Conservation (phyloP, 2,797 vertebrate genomes). For the Sylvia borin region DNA sequence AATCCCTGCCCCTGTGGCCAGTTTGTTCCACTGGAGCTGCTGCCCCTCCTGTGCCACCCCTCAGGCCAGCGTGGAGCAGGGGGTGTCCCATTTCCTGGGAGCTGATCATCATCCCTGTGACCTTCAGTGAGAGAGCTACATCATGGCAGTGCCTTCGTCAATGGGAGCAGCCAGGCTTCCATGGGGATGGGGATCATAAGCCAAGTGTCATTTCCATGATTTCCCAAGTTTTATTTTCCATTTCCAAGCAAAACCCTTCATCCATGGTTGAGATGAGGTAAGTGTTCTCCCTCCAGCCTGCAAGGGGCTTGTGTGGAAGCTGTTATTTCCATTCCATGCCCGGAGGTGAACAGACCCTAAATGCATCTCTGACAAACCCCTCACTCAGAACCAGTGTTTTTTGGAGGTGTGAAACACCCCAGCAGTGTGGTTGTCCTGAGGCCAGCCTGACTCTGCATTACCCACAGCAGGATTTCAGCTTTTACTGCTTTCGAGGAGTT, state of each 20-base stretch:
- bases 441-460: fast-evolving
- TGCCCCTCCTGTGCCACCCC: neutral
- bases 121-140: neutral
- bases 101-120: fast-evolving
- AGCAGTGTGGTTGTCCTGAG: neutral
- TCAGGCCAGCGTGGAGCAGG: neutral
- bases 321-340: neutral
- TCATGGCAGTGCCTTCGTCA: neutral
- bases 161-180: neutral
- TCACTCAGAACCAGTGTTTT: neutral
- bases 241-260: neutral
- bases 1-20: neutral
- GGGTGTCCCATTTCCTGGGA: neutral
- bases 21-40: neutral
- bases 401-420: neutral
- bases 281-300: neutral
- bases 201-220: neutral
- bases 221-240: neutral
- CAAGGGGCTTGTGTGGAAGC: neutral
- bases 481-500: neutral
- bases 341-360: neutral
- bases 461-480: neutral
- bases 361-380: neutral
- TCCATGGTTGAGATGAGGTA: neutral
- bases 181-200: neutral